Base-by-base conservation (phyloP, 2,113 vertebrate genomes). In the Merops nubicus region DNA sequence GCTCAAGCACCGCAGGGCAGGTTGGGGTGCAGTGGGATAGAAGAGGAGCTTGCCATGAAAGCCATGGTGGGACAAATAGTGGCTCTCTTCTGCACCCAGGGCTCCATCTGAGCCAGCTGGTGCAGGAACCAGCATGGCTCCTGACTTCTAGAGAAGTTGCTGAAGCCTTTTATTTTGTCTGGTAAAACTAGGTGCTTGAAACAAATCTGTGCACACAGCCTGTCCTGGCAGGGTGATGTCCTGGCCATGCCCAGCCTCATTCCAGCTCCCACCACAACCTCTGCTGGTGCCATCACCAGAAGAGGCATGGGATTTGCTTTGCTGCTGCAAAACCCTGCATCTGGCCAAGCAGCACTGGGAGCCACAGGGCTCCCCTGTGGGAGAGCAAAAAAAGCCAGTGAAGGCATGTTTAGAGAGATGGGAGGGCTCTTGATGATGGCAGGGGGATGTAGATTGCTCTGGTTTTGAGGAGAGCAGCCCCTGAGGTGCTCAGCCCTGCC, bases 81-180 rank as follows among this genome's bases (percentile, higher is more conserved):
- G 8, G 7, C 17, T 68, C 40, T 33, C 63, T 73, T 74, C 83
- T 50, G 29, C 78, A 60, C n/a, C 75, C 56, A 25, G 42, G n/a
- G 56, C 45, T 47, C 21, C 31, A 21, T 48, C 53, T 65, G 63
- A 72, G 15, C 25, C 64, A 29, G 1, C 0, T 0, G 2, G 14
- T 12, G n/a, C 16, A 64, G 70, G 18, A 60, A 60, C 8, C 64
- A 38, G 12, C 0, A 0, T 8, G 33, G 82, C 28, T 45, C 51
- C 38, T 0, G 3, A n/a, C 16, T 8, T 43, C 76, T 21, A 14
- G 57, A 50, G 82, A 91, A 67, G 51, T 34, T 72, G 34, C 38
- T 26, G 59, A 34, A 34, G 60, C 25, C 36, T 50, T 68, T 75
- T 68, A 19, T 85, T 85, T 51, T 45, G 62, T 33, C 36, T 40